phyloP scores from a whole-genome alignment of 2,888 invertebrate species.

The Thymelicus acteon region DNA sequence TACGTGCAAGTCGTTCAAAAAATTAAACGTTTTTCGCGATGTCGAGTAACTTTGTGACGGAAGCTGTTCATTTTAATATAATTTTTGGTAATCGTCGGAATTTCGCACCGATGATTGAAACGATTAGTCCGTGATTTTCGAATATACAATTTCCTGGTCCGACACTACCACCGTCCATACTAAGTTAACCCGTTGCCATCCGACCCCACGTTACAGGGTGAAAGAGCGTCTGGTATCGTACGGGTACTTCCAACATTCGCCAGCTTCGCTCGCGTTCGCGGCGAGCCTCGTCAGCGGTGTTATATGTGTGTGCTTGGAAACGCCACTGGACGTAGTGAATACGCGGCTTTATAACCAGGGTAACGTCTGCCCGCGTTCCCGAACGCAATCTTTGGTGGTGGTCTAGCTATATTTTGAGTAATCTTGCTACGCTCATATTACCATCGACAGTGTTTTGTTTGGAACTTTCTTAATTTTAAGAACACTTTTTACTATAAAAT shows the following conservation, averaged over 20 bases:
- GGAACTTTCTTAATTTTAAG: too few relatives aligned
- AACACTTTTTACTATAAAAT: too few relatives aligned
- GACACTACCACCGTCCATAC: neutral
- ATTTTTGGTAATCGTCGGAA: too few relatives aligned
- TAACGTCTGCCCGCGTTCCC: slow-evolving; percentile 54
- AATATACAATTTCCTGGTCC: slow-evolving; percentile 13
- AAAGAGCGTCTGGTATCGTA: slow-evolving; percentile 61
- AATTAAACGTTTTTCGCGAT: too few relatives aligned
- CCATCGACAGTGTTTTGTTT: too few relatives aligned
- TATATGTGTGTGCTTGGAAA: slow-evolving; percentile 90
- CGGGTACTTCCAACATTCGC: slow-evolving; percentile 77
- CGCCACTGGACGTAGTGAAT: slow-evolving; percentile 94
- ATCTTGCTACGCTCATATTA: neutral
- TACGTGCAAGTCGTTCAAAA: too few relatives aligned
- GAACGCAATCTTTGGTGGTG: slow-evolving; percentile 13
- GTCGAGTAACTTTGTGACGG: too few relatives aligned
- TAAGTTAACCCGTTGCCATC: slow-evolving; percentile 14
- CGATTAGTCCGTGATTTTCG: too few relatives aligned
- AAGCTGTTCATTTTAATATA: too few relatives aligned
- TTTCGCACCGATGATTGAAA: too few relatives aligned
- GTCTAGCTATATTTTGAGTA: slow-evolving; percentile 3
- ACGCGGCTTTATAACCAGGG: slow-evolving; percentile 96
- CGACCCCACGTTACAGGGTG: slow-evolving; percentile 62
- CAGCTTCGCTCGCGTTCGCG: slow-evolving; percentile 87
- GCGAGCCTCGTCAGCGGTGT: slow-evolving; percentile 91